Conservation (phyloP, 2,888 invertebrate genomes). For the Eupelmus urozonus region DNA sequence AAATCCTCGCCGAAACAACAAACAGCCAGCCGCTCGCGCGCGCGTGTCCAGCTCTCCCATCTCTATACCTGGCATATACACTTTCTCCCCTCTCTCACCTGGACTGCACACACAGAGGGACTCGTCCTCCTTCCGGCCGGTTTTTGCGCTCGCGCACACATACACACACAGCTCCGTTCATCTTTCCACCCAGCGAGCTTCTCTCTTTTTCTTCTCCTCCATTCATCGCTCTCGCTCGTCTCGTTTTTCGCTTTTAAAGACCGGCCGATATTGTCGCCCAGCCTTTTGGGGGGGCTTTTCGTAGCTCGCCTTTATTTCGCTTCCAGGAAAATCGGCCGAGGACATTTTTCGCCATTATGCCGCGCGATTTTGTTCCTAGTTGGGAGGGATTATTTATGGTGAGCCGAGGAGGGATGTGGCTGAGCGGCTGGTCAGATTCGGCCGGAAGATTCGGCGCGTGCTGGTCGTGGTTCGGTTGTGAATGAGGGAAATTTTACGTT, state of each 20-base stretch:
- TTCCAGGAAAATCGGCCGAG: slow-evolving; percentile 22
- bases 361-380: slow-evolving; percentile 5
- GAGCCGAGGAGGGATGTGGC: not conserved
- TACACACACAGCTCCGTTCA: slow-evolving; percentile 12
- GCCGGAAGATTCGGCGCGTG: too few species aligned
- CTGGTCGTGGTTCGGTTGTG: too few species aligned
- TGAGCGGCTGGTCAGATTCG: not conserved
- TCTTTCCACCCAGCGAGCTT: too few species aligned
- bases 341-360: slow-evolving; percentile 9
- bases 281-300: too few species aligned
- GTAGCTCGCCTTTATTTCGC: too few species aligned
- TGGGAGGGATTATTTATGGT: slow-evolving; percentile 36
- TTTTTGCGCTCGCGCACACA: slow-evolving; percentile 32
- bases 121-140: slow-evolving; percentile 40
- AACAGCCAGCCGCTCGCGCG: not conserved
- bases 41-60: not conserved
- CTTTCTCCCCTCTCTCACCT: not conserved
- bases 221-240: slow-evolving; percentile 6
- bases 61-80: not conserved
- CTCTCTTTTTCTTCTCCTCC: slow-evolving; percentile 1
- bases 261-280: not conserved
- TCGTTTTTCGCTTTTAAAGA: slow-evolving; percentile 30
- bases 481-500: too few species aligned
- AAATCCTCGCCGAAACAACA: too few species aligned
- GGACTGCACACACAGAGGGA: slow-evolving; percentile 28